Base-by-base conservation (phyloP, 2,797 vertebrate genomes). In the Crypturellus tataupa region DNA sequence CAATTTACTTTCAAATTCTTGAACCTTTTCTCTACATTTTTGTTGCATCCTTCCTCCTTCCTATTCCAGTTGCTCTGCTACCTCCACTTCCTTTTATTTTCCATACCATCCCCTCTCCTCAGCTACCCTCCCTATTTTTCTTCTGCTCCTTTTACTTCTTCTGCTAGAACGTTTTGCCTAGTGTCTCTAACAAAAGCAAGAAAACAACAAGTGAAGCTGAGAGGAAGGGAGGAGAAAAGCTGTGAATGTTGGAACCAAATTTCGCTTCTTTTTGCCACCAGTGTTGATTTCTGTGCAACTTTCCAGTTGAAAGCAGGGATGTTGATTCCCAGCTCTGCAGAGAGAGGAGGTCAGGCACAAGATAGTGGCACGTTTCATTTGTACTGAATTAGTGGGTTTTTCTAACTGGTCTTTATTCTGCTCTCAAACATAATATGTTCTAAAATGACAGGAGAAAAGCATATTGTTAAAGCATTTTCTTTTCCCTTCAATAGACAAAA, bases 401-500 rank as follows among this genome's bases (percentile, higher is more conserved):
- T 64, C 91, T 63, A 69, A 33, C 12, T 12, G 71, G 23, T 81
- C 69, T 86, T 93, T 85, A 70, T 89, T 82, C 42, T 39, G 21
- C 86, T 92, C 51, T 81, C 40, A 65, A 70, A 63, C 37, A 46
- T 85, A 80, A 78, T 71, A 14, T 77, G 75, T 91, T 92, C 82
- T 80, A 77, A 93, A 95, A 77, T 85, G 29, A 24, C 53, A 37
- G 72, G 81, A 65, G 53, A 79, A 56, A 91, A 85, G 5, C 9
- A 8, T 85, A 72, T 78, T 35, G 20, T 87, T 47, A 80, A 80
- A 56, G 46, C 15, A 51, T 91, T 96, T 93, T 89, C 15, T 27
- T 86, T 92, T 88, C n/a, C 31, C 33, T 44, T 3, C 49, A 62
- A 84, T 67, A 95, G 59, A 91, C 59, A 86, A 93, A 75, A 86